Percentiles rank a stretch among this genome's conserved stretches.
Conservation (phyloP, 2,113 vertebrate species). For the Mirza zaza region DNA sequence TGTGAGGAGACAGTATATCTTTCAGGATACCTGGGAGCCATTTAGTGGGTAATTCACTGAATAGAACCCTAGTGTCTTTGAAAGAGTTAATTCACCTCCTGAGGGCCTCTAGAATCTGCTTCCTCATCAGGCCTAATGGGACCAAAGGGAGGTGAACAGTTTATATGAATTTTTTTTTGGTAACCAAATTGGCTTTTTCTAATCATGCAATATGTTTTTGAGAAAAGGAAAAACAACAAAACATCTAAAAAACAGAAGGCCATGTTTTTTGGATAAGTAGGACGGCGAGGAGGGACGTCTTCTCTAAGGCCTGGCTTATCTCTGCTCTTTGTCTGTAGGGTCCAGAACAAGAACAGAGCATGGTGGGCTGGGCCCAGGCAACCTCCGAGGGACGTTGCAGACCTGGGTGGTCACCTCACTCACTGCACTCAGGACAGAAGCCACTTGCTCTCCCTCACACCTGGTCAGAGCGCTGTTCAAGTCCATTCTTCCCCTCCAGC, state of each 20-base stretch:
- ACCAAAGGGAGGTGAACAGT: background rate
- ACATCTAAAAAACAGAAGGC: background rate
- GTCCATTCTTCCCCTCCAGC: background rate
- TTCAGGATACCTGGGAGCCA: background rate
- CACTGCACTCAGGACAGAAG: background rate
- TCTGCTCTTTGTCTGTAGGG: background rate
- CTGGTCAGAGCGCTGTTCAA: background rate
- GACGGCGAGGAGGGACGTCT: background rate
- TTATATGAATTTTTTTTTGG: background rate
- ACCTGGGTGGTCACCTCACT: rapidly evolving
- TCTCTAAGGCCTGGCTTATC: background rate
- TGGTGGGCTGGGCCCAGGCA: background rate
- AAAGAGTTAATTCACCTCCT: slow-evolving; percentile 20
- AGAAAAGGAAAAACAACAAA: background rate
- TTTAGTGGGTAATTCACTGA: background rate
- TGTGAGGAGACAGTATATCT: background rate
- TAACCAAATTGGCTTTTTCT: background rate
- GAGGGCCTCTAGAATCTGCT: background rate
- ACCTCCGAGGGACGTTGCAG: rapidly evolving
- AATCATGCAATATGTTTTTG: background rate
- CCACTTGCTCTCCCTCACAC: background rate
- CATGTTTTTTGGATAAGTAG: background rate
- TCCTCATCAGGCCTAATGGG: slow-evolving; percentile 1
- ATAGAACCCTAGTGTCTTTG: slow-evolving; percentile 11
- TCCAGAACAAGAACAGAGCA: background rate